Conservation (phyloP, 2,113 vertebrate species). For the Anguilla japonica region DNA sequence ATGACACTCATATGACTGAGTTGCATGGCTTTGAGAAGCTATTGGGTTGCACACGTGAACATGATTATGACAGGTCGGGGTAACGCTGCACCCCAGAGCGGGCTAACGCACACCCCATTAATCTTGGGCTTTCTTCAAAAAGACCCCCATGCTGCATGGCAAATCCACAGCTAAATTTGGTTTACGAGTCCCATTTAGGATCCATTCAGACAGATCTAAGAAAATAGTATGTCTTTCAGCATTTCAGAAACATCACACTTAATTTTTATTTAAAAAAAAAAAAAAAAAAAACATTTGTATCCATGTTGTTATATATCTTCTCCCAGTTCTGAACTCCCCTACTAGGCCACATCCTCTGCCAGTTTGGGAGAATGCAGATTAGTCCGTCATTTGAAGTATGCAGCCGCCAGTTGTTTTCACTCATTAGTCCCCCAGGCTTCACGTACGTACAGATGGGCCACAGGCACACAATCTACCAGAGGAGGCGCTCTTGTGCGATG, state of each 20-base stretch:
- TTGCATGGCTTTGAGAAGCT: conserved; percentile 12
- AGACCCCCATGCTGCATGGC: too few relatives aligned
- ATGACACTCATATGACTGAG: background rate
- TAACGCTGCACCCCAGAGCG: conserved; percentile 17
- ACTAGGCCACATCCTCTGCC: too few relatives aligned
- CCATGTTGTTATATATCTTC: too few relatives aligned
- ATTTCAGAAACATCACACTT: background rate
- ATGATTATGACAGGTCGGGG: conserved; percentile 19
- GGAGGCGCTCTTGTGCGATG: background rate
- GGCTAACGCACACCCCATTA: conserved; percentile 23
- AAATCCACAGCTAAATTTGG: background rate
- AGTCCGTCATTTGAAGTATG: too few relatives aligned
- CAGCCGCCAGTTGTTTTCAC: too few relatives aligned
- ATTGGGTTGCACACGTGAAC: conserved; percentile 35
- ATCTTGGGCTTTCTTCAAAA: conserved; percentile 37
- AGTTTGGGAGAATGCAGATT: too few relatives aligned
- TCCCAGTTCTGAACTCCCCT: too few relatives aligned
- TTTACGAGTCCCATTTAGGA: background rate
- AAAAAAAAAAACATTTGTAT: too few relatives aligned
- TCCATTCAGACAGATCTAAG: background rate
- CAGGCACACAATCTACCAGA: background rate
- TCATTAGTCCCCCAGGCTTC: too few relatives aligned
- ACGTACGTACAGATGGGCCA: background rate
- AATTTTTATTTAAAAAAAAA: background rate
- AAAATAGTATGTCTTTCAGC: background rate